Evolutionary conservation across 2,113 vertebrate genomes (phyloP), one percentile per base, ranked within the genome.

Genomic region (Zootoca vivipara): DNA sequence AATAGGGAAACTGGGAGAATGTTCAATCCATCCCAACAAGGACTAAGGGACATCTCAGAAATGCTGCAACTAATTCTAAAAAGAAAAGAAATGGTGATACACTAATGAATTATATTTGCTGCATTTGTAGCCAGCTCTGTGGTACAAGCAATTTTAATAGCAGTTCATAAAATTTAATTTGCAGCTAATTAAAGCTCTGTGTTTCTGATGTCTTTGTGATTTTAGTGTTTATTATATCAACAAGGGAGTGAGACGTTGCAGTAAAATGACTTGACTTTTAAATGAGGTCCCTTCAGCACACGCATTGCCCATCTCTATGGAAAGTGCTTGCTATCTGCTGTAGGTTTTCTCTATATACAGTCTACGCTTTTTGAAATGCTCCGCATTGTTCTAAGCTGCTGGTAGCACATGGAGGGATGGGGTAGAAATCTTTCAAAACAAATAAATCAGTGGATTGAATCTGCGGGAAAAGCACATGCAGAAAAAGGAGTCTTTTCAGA

Each of bases 131-230:
- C 73, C 82, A 15, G 73, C 75, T 82, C 89, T 92, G 87, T 78
- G 72, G 85, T 90, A 56, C 82, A 69, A 89, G 83, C 82, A 35
- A 72, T 85, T 96, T 92, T 92, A 91, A 90, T 88, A 83, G 89
- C 13, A 85, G 93, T 91, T 93, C 94, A 89, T 94, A 93, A 93
- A 93, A 94, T 89, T 89, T 94, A 95, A 95, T 95, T 94, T 91
- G 92, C 89, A 89, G 78, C 93, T 94, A 95, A 95, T 94, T 95
- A 93, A 93, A 86, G 7, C 67, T 87, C 87, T 85, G 70, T 33
- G 75, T 33, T 95, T 93, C 83, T 91, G 90, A 92, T 65, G 82
- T 73, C 90, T 94, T 91, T 90, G 86, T 92, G 85, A 89, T 90
- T 1, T 0, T 78, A 28, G 77, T 84, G 79, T 93, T 94, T 92